Evolutionary conservation across 1,140 invertebrate genomes (phyloP).

Genomic region (Danaus melanippus): DNA sequence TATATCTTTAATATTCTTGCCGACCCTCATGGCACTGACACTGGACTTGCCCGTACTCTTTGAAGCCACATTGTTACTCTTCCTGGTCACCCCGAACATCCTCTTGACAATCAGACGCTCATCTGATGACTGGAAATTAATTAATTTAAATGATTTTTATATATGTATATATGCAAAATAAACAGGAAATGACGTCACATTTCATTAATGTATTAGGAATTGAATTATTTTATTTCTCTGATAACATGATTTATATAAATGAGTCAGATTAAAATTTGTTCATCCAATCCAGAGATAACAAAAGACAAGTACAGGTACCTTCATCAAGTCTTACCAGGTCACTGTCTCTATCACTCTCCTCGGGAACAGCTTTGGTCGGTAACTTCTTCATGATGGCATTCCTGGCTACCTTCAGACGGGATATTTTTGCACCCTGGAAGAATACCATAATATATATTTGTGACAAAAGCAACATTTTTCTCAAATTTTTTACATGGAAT

Average conservation of each 20-base stretch:
- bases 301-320: no score
- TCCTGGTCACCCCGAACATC: slow-evolving; percentile 26
- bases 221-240: background rate
- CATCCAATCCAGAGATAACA: no score
- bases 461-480: no score
- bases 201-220: no score
- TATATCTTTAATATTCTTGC: slow-evolving; percentile 9
- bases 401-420: slow-evolving; percentile 33
- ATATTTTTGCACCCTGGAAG: slow-evolving; percentile 27
- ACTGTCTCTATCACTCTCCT: slow-evolving; percentile 34
- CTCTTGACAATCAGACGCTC: slow-evolving; percentile 32
- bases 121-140: slow-evolving; percentile 33
- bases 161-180: slow-evolving; percentile 1
- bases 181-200: no score
- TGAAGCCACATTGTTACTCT: slow-evolving; percentile 11
- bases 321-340: slow-evolving; percentile 6
- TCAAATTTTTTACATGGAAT: no score
- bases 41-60: slow-evolving; percentile 18
- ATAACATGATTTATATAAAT: background rate
- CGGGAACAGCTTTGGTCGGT: slow-evolving; percentile 34
- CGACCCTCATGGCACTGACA: slow-evolving; percentile 13
- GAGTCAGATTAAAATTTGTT: no score
- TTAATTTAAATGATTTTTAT: no score
- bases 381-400: slow-evolving; percentile 28
- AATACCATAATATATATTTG: no score